These are phyloP conservation scores for Crotophaga sulcirostris DNA, from an alignment of 2,113 vertebrate genomes.

Conservation along the genomic window DNA sequence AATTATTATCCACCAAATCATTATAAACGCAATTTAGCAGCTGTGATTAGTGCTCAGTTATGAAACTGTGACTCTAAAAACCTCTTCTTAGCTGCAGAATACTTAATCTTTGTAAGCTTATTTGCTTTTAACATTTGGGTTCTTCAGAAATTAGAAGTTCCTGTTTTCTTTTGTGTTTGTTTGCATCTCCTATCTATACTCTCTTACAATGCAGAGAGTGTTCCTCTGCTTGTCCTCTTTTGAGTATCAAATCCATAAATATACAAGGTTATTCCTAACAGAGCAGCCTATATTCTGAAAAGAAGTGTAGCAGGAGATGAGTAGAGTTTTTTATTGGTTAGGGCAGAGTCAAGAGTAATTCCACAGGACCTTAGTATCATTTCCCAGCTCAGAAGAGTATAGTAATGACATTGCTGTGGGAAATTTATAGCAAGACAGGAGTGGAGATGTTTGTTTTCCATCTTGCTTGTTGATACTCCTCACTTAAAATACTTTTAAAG, in stretches of 20 bases:
- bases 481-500: not conserved
- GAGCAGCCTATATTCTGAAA: not conserved
- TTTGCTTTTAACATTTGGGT: not conserved
- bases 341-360: not conserved
- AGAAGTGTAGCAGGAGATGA: not conserved
- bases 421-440: not conserved
- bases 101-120: not conserved
- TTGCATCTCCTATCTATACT: not conserved
- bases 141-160: not conserved
- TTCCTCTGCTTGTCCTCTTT: not conserved
- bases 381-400: not conserved
- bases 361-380: not conserved
- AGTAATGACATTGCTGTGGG: not conserved
- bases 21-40: not conserved
- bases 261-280: not conserved
- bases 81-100: not conserved
- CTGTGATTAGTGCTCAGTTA: not conserved
- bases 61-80: not conserved
- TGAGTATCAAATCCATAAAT: not conserved
- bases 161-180: not conserved
- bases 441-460: not conserved
- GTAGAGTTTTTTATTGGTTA: not conserved
- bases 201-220: not conserved
- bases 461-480: not conserved
- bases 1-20: not conserved